Evolutionary conservation across 2,888 invertebrate species (phyloP).

Genomic region (Argynnis bischoffii): DNA sequence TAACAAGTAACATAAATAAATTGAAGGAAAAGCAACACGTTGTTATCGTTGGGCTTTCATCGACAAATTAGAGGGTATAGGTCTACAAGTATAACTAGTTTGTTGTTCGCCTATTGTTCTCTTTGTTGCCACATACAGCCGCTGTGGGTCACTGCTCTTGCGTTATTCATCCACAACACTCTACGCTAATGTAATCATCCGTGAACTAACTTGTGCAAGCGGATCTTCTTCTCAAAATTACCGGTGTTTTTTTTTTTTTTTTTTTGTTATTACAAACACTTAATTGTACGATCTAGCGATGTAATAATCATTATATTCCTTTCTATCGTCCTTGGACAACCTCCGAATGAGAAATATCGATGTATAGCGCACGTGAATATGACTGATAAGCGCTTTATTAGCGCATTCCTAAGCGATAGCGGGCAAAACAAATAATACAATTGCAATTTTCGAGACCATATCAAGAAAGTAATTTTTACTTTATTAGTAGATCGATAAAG

Average conservation of each 20-base stretch:
- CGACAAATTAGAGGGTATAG: constrained; percentile 25
- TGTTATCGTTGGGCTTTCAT: constrained; percentile 9
- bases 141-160: constrained; percentile 47
- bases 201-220: constrained; percentile 36
- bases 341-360: constrained; percentile 12
- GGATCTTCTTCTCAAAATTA: constrained; percentile 12
- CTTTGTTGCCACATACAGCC: constrained; percentile 31
- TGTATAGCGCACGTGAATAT: constrained; percentile 17
- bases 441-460: background rate
- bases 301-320: background rate
- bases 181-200: constrained; percentile 61
- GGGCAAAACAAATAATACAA: constrained; percentile 14
- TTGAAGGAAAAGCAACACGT: no score
- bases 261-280: background rate
- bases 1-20: no score
- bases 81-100: constrained; percentile 30
- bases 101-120: constrained; percentile 49
- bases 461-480: background rate
- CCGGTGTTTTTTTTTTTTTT: constrained; percentile 1
- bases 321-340: constrained; percentile 20
- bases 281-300: background rate
- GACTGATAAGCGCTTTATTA: constrained; percentile 36
- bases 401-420: constrained; percentile 41
- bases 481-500: background rate
- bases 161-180: constrained; percentile 56